A percentile compares a stretch with the other conserved stretches of the same genome.
phyloP scores from a whole-genome alignment of 1,140 invertebrate species.

The Ditylenchus dipsaci region DNA sequence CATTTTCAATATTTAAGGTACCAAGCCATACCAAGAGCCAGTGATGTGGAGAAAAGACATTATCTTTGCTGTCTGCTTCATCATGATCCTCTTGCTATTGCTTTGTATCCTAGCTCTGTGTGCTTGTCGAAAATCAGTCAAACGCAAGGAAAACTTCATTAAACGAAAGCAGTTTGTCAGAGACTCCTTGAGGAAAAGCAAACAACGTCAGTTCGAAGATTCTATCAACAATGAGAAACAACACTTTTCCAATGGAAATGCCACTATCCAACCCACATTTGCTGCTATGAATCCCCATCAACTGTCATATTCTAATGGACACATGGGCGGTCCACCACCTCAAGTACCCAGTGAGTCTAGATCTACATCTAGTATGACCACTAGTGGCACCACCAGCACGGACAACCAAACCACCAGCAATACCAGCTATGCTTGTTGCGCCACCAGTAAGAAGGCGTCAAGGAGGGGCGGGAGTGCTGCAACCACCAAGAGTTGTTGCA shows the following conservation, averaged over 20 bases:
- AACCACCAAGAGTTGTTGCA: too few relatives aligned
- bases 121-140: slow-evolving; percentile 42
- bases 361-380: not conserved
- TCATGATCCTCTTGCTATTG: slow-evolving; percentile 29
- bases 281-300: not conserved
- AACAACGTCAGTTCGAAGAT: not conserved
- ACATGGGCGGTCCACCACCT: not conserved
- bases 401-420: not conserved
- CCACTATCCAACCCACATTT: not conserved
- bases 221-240: not conserved
- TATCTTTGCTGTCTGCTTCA: slow-evolving; percentile 32
- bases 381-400: not conserved
- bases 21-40: slow-evolving; percentile 53
- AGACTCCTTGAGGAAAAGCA: slow-evolving; percentile 2
- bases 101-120: slow-evolving; percentile 35
- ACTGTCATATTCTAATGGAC: not conserved
- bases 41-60: slow-evolving; percentile 50
- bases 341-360: not conserved
- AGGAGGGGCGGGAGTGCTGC: not conserved
- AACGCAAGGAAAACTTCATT: slow-evolving; percentile 28
- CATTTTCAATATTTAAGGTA: slow-evolving; percentile 37
- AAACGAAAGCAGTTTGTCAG: slow-evolving; percentile 33
- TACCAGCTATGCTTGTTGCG: not conserved
- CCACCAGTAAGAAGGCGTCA: not conserved
- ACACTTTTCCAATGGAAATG: not conserved